Evolutionary conservation across 92 coral and sea anemone species (phyloP), one percentile per base, ranked within the genome.

Genomic region (Zoanthus sansibaricus): DNA sequence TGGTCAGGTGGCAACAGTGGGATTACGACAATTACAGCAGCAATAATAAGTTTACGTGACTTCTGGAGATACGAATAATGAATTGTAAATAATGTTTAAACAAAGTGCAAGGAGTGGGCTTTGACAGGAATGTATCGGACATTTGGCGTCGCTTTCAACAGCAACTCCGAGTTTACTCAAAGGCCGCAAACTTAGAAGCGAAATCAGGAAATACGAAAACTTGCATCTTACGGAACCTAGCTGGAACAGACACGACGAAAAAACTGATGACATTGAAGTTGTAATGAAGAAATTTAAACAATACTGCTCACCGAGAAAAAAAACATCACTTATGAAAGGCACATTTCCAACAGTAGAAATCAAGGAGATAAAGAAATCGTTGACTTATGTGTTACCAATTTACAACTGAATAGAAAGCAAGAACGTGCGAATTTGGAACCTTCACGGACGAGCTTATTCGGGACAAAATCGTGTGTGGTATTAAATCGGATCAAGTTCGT

Each of bases 121-220:
- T 86, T 56, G 88, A 71, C 31, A 83, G 83, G 18, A 86, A 75
- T 75, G 88, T 86, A 37, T 58, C 72, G 51, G 84, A 58, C 69
- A 86, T 59, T 25, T 86, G 73, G 83, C 55, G 84, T 21, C 61
- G 89, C 9, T 85, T 72, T 47, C 51, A 55, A 46, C 88, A 85
- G 58, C 88, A 85, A 31, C 55, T 69, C 67, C 16, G 8, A 33
- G 58, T 75, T 25, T 85, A 72, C 51, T 49, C 30, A 20, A 46
- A 15, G 4, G 88, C 88, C 1, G 78, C 83, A 51, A 47, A 47
- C 42, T 73, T 85, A 32, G 64, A 85, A 30, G 62, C 18, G 37
- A 75, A 72, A 54, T 72, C 88, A 51, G 21, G 16, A 30, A 55
- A 85, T 33, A 58, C 49, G 20, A 54, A 85, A 75, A 51, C 82